These are phyloP conservation scores for Scaptomyza graminum DNA, from an alignment of 1,140 invertebrate species.

Conservation along the genomic window DNA sequence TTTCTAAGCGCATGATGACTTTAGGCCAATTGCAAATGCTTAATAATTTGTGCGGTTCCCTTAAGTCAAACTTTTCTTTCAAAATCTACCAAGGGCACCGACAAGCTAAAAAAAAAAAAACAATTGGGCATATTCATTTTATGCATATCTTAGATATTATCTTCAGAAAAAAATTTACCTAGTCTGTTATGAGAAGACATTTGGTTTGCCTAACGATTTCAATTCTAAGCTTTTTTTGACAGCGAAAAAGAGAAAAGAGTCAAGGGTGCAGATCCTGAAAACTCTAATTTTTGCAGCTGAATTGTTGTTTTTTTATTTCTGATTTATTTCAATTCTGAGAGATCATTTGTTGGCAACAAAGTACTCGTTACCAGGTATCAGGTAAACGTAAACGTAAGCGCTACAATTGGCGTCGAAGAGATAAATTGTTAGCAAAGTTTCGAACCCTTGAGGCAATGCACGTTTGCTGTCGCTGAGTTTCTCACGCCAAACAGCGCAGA, in stretches of 20 bases:
- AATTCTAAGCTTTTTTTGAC: too few relatives aligned
- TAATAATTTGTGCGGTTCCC: slow-evolving; percentile 63
- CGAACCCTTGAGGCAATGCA: slow-evolving; percentile 67
- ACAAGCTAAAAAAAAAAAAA: neutral
- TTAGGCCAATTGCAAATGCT: slow-evolving; percentile 54
- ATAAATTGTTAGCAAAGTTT: slow-evolving; percentile 74
- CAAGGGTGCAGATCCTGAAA: too few relatives aligned
- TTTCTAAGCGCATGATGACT: slow-evolving; percentile 31
- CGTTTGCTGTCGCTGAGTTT: slow-evolving; percentile 62
- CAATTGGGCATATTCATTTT: neutral
- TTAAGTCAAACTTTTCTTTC: slow-evolving; percentile 73
- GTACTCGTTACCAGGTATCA: slow-evolving; percentile 24
- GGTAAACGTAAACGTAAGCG: slow-evolving; percentile 16
- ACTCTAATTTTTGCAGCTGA: too few relatives aligned
- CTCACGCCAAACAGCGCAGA: slow-evolving; percentile 51
- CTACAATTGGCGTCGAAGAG: slow-evolving; percentile 56
- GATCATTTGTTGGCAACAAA: too few relatives aligned
- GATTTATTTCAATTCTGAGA: too few relatives aligned
- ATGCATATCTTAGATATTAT: neutral
- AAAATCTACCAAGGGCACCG: slow-evolving; percentile 32
- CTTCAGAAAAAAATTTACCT: neutral
- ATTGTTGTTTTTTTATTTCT: too few relatives aligned
- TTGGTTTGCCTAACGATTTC: too few relatives aligned
- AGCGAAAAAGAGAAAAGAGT: too few relatives aligned
- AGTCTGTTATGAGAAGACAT: too few relatives aligned